These are phyloP conservation scores for Agonopterix heracliana DNA, from an alignment of 2,888 invertebrate genomes.

Conservation along the genomic window DNA sequence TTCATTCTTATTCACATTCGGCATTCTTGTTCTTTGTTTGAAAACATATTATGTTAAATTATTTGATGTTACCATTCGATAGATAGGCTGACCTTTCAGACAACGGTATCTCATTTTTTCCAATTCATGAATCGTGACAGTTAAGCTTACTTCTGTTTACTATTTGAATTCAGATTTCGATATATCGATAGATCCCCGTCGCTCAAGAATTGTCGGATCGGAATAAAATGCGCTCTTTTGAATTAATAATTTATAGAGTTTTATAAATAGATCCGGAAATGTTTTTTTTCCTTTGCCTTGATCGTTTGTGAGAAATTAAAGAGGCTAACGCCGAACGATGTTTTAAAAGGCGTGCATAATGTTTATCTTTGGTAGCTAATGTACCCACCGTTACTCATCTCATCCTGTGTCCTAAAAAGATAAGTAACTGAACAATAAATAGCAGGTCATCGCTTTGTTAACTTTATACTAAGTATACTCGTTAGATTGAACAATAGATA, in stretches of 20 bases:
- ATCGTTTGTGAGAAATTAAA: too few relatives aligned
- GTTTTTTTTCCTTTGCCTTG: too few relatives aligned
- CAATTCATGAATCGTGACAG: slow-evolving; percentile 27
- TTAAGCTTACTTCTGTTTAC: neutral
- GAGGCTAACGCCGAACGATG: neutral
- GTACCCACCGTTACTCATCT: slow-evolving; percentile 19
- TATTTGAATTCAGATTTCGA: neutral
- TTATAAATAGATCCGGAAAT: too few relatives aligned
- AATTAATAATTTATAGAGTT: too few relatives aligned
- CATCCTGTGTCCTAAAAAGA: slow-evolving; percentile 37
- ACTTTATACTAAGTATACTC: slow-evolving; percentile 4
- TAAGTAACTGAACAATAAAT: slow-evolving; percentile 15
- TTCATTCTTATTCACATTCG: slow-evolving; percentile 3
- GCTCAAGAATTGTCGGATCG: too few relatives aligned
- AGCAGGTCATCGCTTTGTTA: slow-evolving; percentile 21
- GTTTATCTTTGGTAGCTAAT: slow-evolving; percentile 6
- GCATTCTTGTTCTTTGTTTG: slow-evolving; percentile 6
- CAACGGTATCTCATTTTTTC: slow-evolving; percentile 32
- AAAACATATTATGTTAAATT: neutral
- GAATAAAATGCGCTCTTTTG: too few relatives aligned
- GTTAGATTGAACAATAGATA: slow-evolving; percentile 6
- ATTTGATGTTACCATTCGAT: slow-evolving; percentile 8
- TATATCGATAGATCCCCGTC: too few relatives aligned
- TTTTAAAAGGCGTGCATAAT: slow-evolving; percentile 1
- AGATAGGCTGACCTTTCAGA: slow-evolving; percentile 10